Conservation (phyloP, 2,888 invertebrate genomes). For the Parasteatoda lunata region DNA sequence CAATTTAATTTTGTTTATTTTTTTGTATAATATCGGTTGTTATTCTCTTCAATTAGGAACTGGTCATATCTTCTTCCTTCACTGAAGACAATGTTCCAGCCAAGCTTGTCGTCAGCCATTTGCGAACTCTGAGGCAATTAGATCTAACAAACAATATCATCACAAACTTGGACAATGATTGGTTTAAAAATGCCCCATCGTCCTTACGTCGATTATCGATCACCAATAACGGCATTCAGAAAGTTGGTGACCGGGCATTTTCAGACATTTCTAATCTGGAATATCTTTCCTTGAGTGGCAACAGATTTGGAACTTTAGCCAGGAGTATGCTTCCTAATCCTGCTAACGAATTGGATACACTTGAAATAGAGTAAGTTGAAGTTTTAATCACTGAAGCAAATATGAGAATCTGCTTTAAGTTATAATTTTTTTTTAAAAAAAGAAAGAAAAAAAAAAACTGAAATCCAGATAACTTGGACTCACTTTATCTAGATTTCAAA, state of each 20-base stretch:
- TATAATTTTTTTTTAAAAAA: too few relatives aligned
- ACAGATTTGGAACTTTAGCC: constrained; percentile 11
- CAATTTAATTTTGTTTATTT: too few relatives aligned
- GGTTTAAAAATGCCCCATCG: constrained; percentile 7
- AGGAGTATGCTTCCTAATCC: constrained; percentile 32
- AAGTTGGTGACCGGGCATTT: constrained; percentile 33
- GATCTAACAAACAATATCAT: background rate
- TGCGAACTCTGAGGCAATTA: background rate
- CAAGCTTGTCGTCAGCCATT: background rate
- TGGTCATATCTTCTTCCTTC: background rate
- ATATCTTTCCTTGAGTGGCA: constrained; percentile 19
- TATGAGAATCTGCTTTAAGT: too few relatives aligned
- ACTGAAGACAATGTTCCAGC: background rate
- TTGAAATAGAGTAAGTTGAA: constrained; percentile 30
- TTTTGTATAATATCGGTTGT: too few relatives aligned
- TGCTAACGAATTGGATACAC: background rate
- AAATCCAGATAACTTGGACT: too few relatives aligned
- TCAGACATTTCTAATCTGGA: constrained; percentile 12
- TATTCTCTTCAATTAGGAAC: too few relatives aligned
- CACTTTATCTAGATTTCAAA: too few relatives aligned
- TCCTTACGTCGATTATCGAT: constrained; percentile 6
- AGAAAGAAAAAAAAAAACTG: too few relatives aligned
- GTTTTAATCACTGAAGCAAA: too few relatives aligned
- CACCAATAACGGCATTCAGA: constrained; percentile 39
- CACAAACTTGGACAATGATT: constrained; percentile 19